Evolutionary conservation across 1,140 invertebrate species (phyloP).

Genomic region (Ruditapes philippinarum): DNA sequence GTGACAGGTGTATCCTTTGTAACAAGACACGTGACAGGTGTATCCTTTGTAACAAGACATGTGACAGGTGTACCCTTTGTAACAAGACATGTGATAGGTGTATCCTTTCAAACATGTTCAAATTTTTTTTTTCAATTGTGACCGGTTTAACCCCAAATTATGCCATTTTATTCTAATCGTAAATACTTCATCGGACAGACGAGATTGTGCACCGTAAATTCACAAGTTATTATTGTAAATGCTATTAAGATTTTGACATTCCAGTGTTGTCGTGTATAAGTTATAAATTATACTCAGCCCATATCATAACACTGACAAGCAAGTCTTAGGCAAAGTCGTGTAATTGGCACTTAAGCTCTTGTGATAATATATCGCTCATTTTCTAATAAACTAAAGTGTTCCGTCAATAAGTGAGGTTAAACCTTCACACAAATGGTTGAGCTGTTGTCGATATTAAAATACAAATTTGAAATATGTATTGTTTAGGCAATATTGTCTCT

Average conservation of each 20-base stretch:
- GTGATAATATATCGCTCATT: slow-evolving; percentile 22
- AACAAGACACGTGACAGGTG: too few species aligned
- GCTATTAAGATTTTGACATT: slow-evolving; percentile 23
- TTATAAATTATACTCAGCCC: neutral
- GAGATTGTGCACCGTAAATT: neutral
- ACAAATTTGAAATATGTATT: too few species aligned
- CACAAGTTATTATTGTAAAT: neutral
- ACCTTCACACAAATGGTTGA: neutral
- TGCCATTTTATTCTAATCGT: too few species aligned
- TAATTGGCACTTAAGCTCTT: slow-evolving; percentile 22
- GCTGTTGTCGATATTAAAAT: neutral
- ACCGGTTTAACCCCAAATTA: too few species aligned
- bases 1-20: too few species aligned
- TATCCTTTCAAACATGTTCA: too few species aligned
- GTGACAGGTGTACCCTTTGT: too few species aligned
- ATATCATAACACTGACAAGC: neutral
- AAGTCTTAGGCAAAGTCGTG: neutral
- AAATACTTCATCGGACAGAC: too few species aligned
- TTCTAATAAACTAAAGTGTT: slow-evolving; percentile 29
- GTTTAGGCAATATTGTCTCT: too few species aligned
- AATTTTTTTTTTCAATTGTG: too few species aligned
- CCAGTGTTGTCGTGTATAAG: neutral
- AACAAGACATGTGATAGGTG: too few species aligned
- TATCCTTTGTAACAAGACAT: too few species aligned
- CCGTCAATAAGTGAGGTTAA: neutral